phyloP scores from a whole-genome alignment of 2,888 invertebrate species.

The Cantharis flavilabris region DNA sequence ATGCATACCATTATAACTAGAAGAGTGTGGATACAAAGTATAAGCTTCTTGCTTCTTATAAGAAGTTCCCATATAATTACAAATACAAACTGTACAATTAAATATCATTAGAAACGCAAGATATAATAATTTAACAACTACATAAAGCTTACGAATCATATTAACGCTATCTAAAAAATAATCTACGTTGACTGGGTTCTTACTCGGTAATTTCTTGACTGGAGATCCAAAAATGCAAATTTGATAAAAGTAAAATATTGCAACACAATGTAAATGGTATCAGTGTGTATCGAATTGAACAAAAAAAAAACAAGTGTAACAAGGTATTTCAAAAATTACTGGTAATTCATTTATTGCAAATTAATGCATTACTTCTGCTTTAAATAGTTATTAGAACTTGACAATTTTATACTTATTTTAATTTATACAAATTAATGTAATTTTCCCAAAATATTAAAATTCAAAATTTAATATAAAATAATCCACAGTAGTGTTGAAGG shows the following conservation, averaged over 20 bases:
- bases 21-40: slow-evolving; percentile 12
- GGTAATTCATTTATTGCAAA: neutral
- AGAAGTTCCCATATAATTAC: slow-evolving; percentile 30
- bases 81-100: slow-evolving; percentile 42
- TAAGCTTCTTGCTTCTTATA: slow-evolving; percentile 19
- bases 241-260: slow-evolving; percentile 7
- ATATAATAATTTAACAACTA: slow-evolving; percentile 47
- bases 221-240: slow-evolving; percentile 13
- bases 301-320: neutral
- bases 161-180: slow-evolving; percentile 39
- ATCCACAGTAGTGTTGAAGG: neutral
- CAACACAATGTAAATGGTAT: neutral
- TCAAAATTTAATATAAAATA: neutral
- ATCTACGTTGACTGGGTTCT: slow-evolving; percentile 29
- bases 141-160: slow-evolving; percentile 44
- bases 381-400: too few species aligned
- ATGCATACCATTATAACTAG: neutral
- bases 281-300: neutral
- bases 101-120: slow-evolving; percentile 49
- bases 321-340: neutral
- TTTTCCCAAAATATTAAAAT: neutral
- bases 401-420: too few species aligned
- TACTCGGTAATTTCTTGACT: slow-evolving; percentile 10
- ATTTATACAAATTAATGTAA: neutral
- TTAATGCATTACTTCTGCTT: neutral